Evolutionary conservation across 2,113 vertebrate species (phyloP).

Genomic region (Piprites chloris): DNA sequence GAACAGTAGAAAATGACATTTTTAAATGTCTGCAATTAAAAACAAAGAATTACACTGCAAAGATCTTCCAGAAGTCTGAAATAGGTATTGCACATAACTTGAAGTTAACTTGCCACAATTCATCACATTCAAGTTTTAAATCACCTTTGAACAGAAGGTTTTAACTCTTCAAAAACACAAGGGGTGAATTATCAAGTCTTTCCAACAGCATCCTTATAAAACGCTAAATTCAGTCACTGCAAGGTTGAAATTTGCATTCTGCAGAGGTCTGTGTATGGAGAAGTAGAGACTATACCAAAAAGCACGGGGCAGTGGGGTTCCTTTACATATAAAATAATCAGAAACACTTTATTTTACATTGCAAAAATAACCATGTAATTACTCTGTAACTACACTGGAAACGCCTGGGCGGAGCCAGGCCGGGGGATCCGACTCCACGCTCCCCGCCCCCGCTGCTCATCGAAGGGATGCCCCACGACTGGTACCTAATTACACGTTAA

Average conservation of each 20-base stretch:
- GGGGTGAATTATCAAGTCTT: constrained; percentile 94
- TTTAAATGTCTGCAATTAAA: constrained; percentile 99
- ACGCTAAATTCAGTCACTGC: constrained; percentile 91
- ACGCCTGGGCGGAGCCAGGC: constrained; percentile 76
- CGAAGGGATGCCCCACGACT: constrained; percentile 68
- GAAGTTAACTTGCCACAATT: constrained; percentile 99
- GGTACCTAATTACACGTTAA: constrained; percentile 70
- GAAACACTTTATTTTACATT: constrained; percentile 85
- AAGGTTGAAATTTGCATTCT: constrained; percentile 91
- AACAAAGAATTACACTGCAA: constrained; percentile 99
- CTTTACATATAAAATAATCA: constrained; percentile 91
- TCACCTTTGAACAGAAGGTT: constrained; percentile 93
- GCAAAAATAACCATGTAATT: constrained; percentile 85
- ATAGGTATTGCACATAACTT: constrained; percentile 99
- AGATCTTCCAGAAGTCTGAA: constrained; percentile 98
- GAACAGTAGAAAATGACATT: constrained; percentile 99
- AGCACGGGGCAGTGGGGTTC: constrained; percentile 81
- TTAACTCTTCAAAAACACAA: constrained; percentile 94
- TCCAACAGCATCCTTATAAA: constrained; percentile 94
- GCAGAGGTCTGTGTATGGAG: constrained; percentile 96
- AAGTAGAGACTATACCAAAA: constrained; percentile 91
- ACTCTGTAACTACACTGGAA: constrained; percentile 79
- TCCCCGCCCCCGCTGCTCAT: constrained; percentile 56
- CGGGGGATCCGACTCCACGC: constrained; percentile 71
- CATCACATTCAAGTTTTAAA: constrained; percentile 99